Percentiles rank a stretch among this genome's conserved stretches.
These are phyloP conservation scores for Pteronura brasiliensis DNA, from an alignment of 2,113 vertebrate species.

Conservation along the genomic window DNA sequence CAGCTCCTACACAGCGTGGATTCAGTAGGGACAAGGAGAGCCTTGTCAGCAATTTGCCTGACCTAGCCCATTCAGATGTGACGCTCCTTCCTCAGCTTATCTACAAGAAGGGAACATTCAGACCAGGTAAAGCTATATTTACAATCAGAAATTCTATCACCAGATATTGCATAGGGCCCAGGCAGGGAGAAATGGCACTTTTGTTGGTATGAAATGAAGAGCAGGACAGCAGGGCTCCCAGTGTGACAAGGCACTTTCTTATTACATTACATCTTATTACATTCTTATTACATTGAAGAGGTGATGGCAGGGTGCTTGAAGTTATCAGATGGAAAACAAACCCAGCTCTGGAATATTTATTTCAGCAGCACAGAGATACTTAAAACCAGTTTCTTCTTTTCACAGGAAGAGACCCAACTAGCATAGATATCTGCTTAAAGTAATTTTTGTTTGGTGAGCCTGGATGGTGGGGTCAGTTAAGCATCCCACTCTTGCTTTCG, in stretches of 20 bases:
- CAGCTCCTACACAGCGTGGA: neutral
- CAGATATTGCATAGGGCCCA: neutral
- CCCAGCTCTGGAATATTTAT: neutral
- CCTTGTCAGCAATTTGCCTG: slow-evolving; percentile 32
- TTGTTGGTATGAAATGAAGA: neutral
- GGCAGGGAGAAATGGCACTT: neutral
- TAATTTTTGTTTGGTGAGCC: neutral
- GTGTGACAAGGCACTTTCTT: neutral
- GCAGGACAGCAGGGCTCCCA: neutral
- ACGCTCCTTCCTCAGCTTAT: neutral
- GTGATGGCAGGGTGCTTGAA: neutral
- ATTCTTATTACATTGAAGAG: neutral
- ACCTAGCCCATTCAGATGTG: neutral
- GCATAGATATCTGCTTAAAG: neutral
- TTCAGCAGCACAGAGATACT: neutral
- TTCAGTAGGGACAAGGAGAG: neutral
- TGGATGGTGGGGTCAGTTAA: neutral
- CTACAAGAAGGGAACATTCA: neutral
- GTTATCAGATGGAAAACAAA: neutral
- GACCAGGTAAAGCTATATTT: neutral
- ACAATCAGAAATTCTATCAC: slow-evolving; percentile 22
- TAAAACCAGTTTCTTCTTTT: neutral
- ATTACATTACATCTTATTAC: too few relatives aligned
- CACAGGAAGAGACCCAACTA: neutral
- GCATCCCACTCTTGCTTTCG: neutral